Conservation (phyloP, 1,140 invertebrate species). For the Saccostrea cuccullata region DNA sequence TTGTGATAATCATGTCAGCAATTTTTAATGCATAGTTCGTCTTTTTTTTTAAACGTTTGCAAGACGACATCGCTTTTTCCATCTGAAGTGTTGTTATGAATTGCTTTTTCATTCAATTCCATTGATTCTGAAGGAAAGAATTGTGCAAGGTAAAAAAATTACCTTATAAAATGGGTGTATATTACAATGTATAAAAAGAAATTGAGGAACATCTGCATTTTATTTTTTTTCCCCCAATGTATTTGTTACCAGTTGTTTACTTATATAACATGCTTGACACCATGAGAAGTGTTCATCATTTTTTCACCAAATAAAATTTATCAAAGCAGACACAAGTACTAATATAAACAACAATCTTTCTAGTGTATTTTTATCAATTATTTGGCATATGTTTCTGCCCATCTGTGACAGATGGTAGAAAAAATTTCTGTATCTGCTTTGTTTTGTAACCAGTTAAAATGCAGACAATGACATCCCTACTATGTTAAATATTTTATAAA, state of each 20-base stretch:
- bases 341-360: background rate
- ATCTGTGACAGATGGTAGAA: background rate
- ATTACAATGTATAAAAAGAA: background rate
- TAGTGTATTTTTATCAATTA: too few relatives aligned
- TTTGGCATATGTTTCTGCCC: too few relatives aligned
- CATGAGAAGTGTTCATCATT: slow-evolving; percentile 27
- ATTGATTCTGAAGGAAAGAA: background rate
- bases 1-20: slow-evolving; percentile 26
- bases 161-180: background rate
- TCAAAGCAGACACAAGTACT: background rate
- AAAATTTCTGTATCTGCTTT: background rate
- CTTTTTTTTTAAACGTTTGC: background rate
- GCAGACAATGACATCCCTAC: background rate
- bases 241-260: background rate
- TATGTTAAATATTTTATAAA: background rate
- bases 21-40: background rate
- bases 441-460: background rate
- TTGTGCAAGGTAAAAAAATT: background rate
- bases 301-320: background rate
- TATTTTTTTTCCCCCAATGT: background rate
- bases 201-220: background rate
- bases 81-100: background rate
- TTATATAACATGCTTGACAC: background rate
- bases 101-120: background rate
- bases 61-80: background rate